Percentiles rank a stretch among this genome's conserved stretches.
Conservation (phyloP, 2,797 vertebrate species). For the Arnoldichthys spilopterus region DNA sequence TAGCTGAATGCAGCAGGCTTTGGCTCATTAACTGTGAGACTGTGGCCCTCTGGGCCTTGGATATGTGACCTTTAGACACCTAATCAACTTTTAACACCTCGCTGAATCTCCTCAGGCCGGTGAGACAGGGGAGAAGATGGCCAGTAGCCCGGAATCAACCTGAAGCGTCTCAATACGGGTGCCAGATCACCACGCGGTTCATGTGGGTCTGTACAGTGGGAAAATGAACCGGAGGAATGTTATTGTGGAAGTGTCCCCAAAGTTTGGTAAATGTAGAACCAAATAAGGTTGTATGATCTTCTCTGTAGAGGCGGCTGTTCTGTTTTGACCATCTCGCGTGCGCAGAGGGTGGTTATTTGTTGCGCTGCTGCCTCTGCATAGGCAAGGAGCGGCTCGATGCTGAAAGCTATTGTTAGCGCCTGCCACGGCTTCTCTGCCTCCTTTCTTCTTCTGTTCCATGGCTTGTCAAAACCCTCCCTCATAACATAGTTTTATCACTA, state of each 20-base stretch:
- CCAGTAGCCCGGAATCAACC: conserved; percentile 47
- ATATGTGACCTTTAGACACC: conserved; percentile 82
- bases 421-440: conserved; percentile 64
- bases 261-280: conserved; percentile 24
- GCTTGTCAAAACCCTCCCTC: conserved; percentile 52
- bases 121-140: conserved; percentile 44
- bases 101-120: conserved; percentile 64
- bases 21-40: conserved; percentile 64
- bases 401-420: conserved; percentile 69
- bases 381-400: conserved; percentile 73
- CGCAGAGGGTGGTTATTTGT: conserved; percentile 44
- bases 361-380: conserved; percentile 46
- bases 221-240: conserved; percentile 34
- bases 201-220: conserved; percentile 17
- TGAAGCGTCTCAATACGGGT: conserved; percentile 21
- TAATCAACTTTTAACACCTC: conserved; percentile 87
- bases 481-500: conserved; percentile 48
- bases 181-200: conserved; percentile 32
- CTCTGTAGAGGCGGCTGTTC: conserved; percentile 33
- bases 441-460: conserved; percentile 64
- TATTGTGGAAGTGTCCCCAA: conserved; percentile 10
- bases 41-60: conserved; percentile 72
- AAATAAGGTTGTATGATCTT: conserved; percentile 46
- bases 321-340: conserved; percentile 31
- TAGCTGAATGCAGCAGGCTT: conserved; percentile 63